phyloP scores from a whole-genome alignment of 2,888 invertebrate species.

The Meganola albula region DNA sequence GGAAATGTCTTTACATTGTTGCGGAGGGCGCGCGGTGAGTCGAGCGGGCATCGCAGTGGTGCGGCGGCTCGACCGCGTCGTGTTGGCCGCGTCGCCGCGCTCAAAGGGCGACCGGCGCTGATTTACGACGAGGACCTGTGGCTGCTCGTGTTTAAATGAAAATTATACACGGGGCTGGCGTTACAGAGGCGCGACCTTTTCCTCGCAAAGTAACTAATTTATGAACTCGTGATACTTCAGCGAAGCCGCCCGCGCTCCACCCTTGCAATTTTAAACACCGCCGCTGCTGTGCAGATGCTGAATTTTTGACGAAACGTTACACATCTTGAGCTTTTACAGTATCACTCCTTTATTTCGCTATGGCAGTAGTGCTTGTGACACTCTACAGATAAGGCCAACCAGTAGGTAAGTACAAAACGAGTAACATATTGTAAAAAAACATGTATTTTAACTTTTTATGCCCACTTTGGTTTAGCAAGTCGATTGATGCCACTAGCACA shows the following conservation, averaged over 20 bases:
- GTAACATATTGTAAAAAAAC: too few species aligned
- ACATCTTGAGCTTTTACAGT: conserved; percentile 44
- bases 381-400: too few species aligned
- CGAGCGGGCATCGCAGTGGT: too few species aligned
- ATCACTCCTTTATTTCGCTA: conserved; percentile 41
- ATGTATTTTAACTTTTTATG: too few species aligned
- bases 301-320: conserved; percentile 53
- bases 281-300: conserved; percentile 48
- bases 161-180: conserved; percentile 63
- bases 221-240: conserved; percentile 64
- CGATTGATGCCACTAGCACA: too few species aligned
- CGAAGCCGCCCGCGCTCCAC: conserved; percentile 53
- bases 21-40: conserved; percentile 36
- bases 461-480: too few species aligned
- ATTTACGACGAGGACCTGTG: conserved; percentile 68
- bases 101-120: conserved; percentile 58
- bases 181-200: conserved; percentile 59
- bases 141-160: conserved; percentile 68
- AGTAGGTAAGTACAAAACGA: too few species aligned
- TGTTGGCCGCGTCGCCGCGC: conserved; percentile 23
- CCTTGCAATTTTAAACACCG: conserved; percentile 67
- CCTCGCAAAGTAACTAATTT: conserved; percentile 71
- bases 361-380: too few species aligned
- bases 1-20: conserved; percentile 73
- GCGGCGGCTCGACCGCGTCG: conserved; percentile 21